Conservation (phyloP, 1,140 invertebrate genomes). For the Trichomalopsis sarcophagae region DNA sequence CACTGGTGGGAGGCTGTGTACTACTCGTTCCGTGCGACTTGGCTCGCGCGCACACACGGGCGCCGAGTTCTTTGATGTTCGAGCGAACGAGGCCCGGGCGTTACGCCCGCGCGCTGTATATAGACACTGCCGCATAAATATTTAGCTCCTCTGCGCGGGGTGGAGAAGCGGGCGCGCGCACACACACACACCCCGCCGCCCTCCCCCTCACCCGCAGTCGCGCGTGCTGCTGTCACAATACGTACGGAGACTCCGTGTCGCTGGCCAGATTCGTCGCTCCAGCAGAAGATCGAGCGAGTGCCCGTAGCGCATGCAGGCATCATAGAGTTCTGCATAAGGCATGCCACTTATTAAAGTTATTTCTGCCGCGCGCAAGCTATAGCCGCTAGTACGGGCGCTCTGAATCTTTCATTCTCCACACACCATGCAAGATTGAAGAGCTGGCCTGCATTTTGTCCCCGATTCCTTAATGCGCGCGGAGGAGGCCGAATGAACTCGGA, state of each 20-base stretch:
- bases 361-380: background rate
- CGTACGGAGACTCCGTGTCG: too few species aligned
- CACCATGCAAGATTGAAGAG: too few species aligned
- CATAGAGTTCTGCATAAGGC: background rate
- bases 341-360: background rate
- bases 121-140: slow-evolving; percentile 70
- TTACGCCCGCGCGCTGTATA: slow-evolving; percentile 49
- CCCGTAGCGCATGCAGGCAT: background rate
- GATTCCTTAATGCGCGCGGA: background rate
- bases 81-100: slow-evolving; percentile 39
- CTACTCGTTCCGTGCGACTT: slow-evolving; percentile 34
- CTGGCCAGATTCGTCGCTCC: too few species aligned
- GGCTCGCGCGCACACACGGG: slow-evolving; percentile 11
- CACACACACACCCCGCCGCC: too few species aligned
- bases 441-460: too few species aligned
- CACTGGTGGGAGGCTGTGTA: slow-evolving; percentile 15
- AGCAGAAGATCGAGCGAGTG: too few species aligned
- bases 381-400: too few species aligned
- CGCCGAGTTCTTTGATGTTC: slow-evolving; percentile 67
- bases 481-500: background rate
- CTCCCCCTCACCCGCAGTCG: too few species aligned
- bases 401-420: too few species aligned
- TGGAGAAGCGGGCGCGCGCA: too few species aligned
- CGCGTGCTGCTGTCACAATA: too few species aligned
- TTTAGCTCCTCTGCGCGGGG: slow-evolving; percentile 58